phyloP scores from a whole-genome alignment of 2,888 invertebrate species.

The Rotaria socialis region DNA sequence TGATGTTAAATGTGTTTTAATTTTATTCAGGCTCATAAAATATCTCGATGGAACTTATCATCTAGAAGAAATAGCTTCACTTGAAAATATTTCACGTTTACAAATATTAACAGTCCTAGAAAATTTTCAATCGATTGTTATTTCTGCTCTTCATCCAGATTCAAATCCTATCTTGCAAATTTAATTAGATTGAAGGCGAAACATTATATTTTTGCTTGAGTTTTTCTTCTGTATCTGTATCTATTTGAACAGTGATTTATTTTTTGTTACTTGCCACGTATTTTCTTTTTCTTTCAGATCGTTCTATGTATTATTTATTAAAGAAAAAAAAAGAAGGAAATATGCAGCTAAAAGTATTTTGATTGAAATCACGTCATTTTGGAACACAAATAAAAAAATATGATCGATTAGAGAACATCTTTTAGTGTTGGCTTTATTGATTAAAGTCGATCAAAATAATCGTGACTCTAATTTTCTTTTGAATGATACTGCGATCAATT shows the following conservation, averaged over 20 bases:
- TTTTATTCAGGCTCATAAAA: neutral
- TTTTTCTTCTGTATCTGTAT: neutral
- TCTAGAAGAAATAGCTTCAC: neutral
- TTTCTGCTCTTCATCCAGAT: neutral
- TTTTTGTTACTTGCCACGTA: neutral
- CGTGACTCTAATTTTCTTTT: too few relatives aligned
- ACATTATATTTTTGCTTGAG: neutral
- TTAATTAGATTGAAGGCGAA: neutral
- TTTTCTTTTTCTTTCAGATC: neutral
- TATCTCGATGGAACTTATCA: neutral
- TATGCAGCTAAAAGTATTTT: too few relatives aligned
- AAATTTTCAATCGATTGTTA: neutral
- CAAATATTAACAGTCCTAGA: neutral
- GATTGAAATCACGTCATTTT: too few relatives aligned
- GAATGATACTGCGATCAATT: too few relatives aligned
- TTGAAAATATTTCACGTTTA: constrained; percentile 1
- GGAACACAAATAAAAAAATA: too few relatives aligned
- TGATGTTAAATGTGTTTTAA: neutral
- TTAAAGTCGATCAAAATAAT: too few relatives aligned
- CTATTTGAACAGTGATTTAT: neutral
- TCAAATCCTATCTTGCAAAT: constrained; percentile 16
- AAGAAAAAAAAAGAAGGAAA: neutral
- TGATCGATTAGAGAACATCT: too few relatives aligned
- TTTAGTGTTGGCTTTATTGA: too few relatives aligned
- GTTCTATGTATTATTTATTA: neutral